A percentile compares a stretch with the other conserved stretches of the same genome.
Evolutionary conservation across 2,888 invertebrate species (phyloP).

Genomic region (Macrostomum cliftonense): DNA sequence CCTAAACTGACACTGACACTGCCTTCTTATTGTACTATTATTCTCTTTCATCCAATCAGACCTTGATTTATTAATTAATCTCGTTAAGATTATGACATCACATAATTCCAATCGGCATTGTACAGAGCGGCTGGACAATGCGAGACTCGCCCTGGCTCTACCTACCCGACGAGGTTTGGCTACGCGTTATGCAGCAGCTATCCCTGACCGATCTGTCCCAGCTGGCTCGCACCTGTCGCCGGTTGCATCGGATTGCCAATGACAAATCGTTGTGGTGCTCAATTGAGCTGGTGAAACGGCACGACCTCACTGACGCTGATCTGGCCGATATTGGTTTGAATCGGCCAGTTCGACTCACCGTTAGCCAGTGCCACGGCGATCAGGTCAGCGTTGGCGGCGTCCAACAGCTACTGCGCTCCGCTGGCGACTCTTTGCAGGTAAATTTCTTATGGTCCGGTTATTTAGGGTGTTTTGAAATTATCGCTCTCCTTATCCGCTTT

Average conservation of each 20-base stretch:
- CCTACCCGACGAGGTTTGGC: conserved; percentile 3
- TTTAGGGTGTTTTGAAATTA: too few relatives aligned
- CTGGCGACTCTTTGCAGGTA: too few relatives aligned
- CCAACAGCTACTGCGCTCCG: too few relatives aligned
- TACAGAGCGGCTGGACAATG: background rate
- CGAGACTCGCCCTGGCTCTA: conserved; percentile 3
- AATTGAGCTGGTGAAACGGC: background rate
- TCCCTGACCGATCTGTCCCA: background rate
- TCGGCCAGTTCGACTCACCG: background rate
- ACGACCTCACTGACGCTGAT: background rate
- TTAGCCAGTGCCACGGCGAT: conserved; percentile 1
- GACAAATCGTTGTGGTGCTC: background rate
- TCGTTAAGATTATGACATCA: too few relatives aligned
- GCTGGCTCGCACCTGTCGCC: background rate
- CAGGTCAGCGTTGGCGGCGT: background rate
- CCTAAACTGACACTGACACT: too few relatives aligned
- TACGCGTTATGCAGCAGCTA: background rate
- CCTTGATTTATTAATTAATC: too few relatives aligned
- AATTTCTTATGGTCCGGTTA: too few relatives aligned
- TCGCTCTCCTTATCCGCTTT: too few relatives aligned
- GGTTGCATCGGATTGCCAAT: background rate
- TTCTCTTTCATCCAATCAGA: too few relatives aligned
- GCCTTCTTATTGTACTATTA: too few relatives aligned
- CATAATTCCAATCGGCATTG: too few relatives aligned
- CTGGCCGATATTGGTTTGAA: background rate